Conservation (phyloP, 2,888 invertebrate species). For the Pseudococcus viburni region DNA sequence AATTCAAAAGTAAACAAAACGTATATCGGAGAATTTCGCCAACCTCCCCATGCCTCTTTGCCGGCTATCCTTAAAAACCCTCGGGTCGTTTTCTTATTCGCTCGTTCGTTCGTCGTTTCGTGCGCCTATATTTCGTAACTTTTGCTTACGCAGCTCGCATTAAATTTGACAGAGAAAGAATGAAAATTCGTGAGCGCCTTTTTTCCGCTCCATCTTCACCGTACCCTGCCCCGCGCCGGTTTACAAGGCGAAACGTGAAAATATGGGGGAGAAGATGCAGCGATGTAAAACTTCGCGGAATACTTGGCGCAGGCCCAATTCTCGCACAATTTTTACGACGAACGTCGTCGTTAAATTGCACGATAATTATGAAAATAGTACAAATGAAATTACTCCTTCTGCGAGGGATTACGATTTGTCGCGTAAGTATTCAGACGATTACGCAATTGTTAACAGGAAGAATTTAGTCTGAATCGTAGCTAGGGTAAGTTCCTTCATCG, state of each 20-base stretch:
- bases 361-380: background rate
- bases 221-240: background rate
- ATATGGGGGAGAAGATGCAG: background rate
- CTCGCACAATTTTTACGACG: background rate
- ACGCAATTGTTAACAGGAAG: too few relatives aligned
- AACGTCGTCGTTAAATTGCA: background rate
- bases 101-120: background rate
- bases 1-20: constrained; percentile 1
- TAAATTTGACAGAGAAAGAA: background rate
- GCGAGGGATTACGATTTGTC: too few relatives aligned
- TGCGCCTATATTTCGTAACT: background rate
- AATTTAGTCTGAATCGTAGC: too few relatives aligned
- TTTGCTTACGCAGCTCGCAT: background rate
- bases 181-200: constrained; percentile 14
- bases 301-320: background rate
- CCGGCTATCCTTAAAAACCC: background rate
- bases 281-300: background rate
- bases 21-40: constrained; percentile 13
- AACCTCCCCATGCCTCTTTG: background rate
- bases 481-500: too few relatives aligned
- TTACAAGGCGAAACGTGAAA: background rate
- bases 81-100: background rate
- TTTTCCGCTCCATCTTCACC: background rate
- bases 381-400: background rate
- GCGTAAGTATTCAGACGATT: too few relatives aligned